Evolutionary conservation across 2,113 vertebrate genomes (phyloP).

Genomic region (Paralichthys olivaceus): DNA sequence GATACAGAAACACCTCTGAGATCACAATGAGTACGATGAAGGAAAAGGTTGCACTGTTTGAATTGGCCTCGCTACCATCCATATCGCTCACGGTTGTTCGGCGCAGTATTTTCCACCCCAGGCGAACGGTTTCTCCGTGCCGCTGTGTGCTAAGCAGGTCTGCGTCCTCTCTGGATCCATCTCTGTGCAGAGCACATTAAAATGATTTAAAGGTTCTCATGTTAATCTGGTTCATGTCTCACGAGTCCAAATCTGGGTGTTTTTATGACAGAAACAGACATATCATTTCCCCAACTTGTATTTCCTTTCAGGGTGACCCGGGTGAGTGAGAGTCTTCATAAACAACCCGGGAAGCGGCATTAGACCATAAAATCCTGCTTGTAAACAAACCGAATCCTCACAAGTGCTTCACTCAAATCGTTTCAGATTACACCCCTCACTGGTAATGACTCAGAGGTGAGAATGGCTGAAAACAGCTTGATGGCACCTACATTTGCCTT

Average conservation of each 20-base stretch:
- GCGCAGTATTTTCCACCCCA: not conserved
- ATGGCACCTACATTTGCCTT: not conserved
- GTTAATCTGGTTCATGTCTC: too few relatives aligned
- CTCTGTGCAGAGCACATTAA: not conserved
- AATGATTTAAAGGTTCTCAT: not conserved
- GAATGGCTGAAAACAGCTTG: not conserved
- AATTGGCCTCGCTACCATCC: not conserved
- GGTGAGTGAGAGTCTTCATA: too few relatives aligned
- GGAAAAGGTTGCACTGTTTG: not conserved
- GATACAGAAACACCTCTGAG: conserved; percentile 21
- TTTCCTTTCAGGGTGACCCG: not conserved
- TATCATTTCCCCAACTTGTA: not conserved
- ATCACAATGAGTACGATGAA: conserved; percentile 2
- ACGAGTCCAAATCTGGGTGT: not conserved
- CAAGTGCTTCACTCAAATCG: not conserved
- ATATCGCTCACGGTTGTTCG: not conserved
- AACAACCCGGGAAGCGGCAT: not conserved
- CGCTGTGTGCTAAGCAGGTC: not conserved
- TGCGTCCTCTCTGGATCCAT: not conserved
- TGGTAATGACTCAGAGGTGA: not conserved
- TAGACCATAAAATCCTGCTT: not conserved
- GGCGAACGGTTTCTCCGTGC: not conserved
- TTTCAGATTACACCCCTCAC: not conserved
- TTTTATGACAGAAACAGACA: not conserved
- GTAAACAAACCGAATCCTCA: not conserved